Evolutionary conservation across 2,113 vertebrate species (phyloP).

Genomic region (Crotalus tigris): DNA sequence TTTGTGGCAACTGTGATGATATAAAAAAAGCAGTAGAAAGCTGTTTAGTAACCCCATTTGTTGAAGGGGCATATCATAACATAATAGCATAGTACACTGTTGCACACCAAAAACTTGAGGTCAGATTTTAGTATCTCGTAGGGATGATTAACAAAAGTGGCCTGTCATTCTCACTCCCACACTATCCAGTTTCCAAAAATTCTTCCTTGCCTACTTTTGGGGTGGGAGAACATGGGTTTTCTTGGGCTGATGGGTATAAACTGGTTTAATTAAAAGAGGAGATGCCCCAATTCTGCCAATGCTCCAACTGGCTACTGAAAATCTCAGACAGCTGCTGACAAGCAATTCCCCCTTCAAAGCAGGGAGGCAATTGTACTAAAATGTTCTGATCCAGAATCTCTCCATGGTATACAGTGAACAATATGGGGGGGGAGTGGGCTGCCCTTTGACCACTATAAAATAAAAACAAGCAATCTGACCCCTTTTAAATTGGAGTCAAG

Average conservation of each 20-base stretch:
- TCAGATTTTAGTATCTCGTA: not conserved
- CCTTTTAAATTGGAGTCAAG: not conserved
- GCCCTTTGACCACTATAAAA: not conserved
- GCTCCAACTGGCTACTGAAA: not conserved
- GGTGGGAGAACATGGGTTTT: not conserved
- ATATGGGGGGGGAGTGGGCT: not conserved
- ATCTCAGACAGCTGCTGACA: not conserved
- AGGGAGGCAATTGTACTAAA: not conserved
- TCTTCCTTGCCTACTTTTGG: not conserved
- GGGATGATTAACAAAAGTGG: not conserved
- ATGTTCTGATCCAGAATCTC: not conserved
- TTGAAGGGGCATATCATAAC: not conserved
- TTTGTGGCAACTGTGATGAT: not conserved
- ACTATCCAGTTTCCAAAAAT: not conserved
- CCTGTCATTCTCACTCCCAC: not conserved
- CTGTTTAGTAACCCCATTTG: not conserved
- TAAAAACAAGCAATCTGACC: not conserved
- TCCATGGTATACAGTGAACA: not conserved
- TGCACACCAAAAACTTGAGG: not conserved
- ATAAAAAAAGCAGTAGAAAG: not conserved
- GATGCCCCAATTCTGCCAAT: not conserved
- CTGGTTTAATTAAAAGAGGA: not conserved
- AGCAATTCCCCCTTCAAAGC: not conserved
- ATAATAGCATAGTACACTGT: not conserved
- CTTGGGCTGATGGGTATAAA: not conserved